phyloP scores from a whole-genome alignment of 2,797 vertebrate species.

The Lacerta bilineata region DNA sequence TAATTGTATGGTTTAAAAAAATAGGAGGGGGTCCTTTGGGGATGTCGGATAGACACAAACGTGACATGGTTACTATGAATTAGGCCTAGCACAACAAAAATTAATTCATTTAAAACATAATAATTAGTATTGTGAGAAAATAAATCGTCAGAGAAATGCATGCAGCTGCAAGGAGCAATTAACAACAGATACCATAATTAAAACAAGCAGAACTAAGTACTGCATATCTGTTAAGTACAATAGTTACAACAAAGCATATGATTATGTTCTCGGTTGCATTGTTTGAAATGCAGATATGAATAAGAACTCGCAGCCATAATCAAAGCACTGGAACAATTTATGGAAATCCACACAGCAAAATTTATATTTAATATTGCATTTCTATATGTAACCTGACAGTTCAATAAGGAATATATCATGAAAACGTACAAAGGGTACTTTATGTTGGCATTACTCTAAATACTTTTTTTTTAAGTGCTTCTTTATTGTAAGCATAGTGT shows the following conservation, averaged over 20 bases:
- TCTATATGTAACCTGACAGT: neutral
- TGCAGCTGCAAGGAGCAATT: neutral
- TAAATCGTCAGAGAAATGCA: neutral
- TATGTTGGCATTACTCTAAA: neutral
- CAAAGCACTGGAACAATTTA: neutral
- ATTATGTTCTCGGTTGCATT: neutral
- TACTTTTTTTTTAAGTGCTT: neutral
- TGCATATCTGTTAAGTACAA: neutral
- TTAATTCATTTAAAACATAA: conserved; percentile 15
- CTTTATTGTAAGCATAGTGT: neutral
- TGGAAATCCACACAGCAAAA: neutral
- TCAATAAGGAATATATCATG: neutral
- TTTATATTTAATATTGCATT: neutral
- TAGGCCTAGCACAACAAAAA: conserved; percentile 20
- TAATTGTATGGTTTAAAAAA: conserved; percentile 18
- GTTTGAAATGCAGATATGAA: neutral
- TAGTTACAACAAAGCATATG: neutral
- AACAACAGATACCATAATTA: neutral
- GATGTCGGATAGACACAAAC: neutral
- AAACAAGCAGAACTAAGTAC: neutral
- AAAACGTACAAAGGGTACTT: neutral
- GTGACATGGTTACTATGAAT: conserved; percentile 4
- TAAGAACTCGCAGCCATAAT: neutral
- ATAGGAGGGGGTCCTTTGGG: neutral
- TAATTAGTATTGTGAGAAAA: conserved; percentile 1